These are phyloP conservation scores for Cremastinae sp. DNA, from an alignment of 2,888 invertebrate genomes.

Conservation along the genomic window DNA sequence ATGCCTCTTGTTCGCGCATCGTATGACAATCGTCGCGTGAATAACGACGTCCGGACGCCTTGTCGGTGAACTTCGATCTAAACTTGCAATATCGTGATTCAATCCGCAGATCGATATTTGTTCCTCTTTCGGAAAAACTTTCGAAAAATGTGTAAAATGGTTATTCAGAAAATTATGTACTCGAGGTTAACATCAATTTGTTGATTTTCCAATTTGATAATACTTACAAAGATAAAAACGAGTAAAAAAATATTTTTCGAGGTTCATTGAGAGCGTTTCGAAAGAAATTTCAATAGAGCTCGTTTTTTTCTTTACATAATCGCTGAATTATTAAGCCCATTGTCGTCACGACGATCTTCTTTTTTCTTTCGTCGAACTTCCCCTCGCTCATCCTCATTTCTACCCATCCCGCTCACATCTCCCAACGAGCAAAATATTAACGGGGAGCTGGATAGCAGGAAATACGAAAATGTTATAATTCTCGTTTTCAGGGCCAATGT, in stretches of 20 bases:
- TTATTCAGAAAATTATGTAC: too few relatives aligned
- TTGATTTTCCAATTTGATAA: too few relatives aligned
- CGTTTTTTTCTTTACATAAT: neutral
- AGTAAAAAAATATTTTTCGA: neutral
- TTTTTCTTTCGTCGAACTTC: neutral
- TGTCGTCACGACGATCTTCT: slow-evolving; percentile 13
- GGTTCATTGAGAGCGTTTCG: neutral
- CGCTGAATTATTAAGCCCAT: slow-evolving; percentile 12
- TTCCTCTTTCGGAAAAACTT: neutral
- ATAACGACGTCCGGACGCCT: slow-evolving; percentile 47
- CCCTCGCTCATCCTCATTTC: neutral
- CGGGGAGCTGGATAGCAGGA: neutral
- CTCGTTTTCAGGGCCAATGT: slow-evolving; percentile 92
- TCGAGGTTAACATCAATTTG: too few relatives aligned
- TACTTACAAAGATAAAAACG: too few relatives aligned
- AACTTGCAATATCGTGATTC: neutral
- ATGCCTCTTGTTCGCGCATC: slow-evolving; percentile 31
- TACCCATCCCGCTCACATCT: neutral
- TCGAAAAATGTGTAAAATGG: neutral
- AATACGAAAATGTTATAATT: slow-evolving; percentile 11
- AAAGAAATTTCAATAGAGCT: neutral
- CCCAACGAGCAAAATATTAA: neutral
- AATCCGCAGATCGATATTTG: neutral
- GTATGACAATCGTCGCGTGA: slow-evolving; percentile 50
- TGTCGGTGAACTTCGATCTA: slow-evolving; percentile 47